phyloP scores from a whole-genome alignment of 1,140 invertebrate species.

The Oryctes rhinoceros region DNA sequence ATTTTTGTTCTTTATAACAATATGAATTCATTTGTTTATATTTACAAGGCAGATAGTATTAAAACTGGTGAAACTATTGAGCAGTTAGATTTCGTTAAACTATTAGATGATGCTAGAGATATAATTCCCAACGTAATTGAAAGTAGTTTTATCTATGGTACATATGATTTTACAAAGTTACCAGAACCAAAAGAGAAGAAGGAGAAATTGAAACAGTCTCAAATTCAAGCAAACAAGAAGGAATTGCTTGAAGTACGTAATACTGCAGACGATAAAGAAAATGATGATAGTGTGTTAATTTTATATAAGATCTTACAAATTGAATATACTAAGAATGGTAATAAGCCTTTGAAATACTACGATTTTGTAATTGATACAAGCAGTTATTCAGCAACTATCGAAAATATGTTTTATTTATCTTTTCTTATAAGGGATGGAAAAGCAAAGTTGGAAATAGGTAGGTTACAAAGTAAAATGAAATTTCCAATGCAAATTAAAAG shows the following conservation, averaged over 20 bases:
- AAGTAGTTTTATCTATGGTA: slow-evolving; percentile 60
- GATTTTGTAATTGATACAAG: slow-evolving; percentile 72
- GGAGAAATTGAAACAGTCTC: slow-evolving; percentile 54
- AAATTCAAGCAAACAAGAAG: slow-evolving; percentile 55
- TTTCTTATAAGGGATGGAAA: slow-evolving; percentile 72
- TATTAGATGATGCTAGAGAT: slow-evolving; percentile 55
- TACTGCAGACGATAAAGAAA: slow-evolving; percentile 61
- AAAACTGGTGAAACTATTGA: slow-evolving; percentile 54
- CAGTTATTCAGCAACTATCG: slow-evolving; percentile 73
- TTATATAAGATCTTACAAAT: slow-evolving; percentile 60
- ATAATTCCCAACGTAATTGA: slow-evolving; percentile 55
- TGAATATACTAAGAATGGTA: slow-evolving; percentile 59
- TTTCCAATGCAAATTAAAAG: not conserved
- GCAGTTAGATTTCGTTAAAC: slow-evolving; percentile 48
- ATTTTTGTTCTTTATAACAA: slow-evolving; percentile 23
- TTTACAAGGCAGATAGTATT: slow-evolving; percentile 31
- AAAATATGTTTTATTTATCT: slow-evolving; percentile 78
- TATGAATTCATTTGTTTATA: not conserved
- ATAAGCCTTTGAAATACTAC: slow-evolving; percentile 71
- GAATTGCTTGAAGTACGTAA: slow-evolving; percentile 58
- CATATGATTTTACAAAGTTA: slow-evolving; percentile 60
- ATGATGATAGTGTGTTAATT: slow-evolving; percentile 60
- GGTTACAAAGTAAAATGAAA: slow-evolving; percentile 44
- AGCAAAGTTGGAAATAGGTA: slow-evolving; percentile 65
- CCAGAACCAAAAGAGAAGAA: slow-evolving; percentile 56